These are phyloP conservation scores for Baccha elongata DNA, from an alignment of 2,888 invertebrate genomes.

Conservation along the genomic window DNA sequence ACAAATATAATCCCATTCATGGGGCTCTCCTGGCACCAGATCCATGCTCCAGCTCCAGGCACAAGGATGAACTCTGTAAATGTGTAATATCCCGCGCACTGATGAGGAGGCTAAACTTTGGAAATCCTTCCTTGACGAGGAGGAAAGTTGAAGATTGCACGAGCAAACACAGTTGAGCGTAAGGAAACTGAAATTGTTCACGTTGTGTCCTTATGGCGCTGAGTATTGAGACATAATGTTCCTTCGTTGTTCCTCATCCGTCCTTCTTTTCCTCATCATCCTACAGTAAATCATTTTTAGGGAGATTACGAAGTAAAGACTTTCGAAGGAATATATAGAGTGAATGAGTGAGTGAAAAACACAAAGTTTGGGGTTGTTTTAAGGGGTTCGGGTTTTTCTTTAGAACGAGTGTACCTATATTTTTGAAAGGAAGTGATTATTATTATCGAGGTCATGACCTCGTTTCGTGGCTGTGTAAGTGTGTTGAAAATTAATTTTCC, in stretches of 20 bases:
- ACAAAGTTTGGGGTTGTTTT: constrained; percentile 27
- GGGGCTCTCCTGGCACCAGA: not conserved
- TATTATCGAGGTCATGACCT: constrained; percentile 71
- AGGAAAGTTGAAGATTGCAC: constrained; percentile 14
- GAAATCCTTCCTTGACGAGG: constrained; percentile 29
- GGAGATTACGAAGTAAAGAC: constrained; percentile 11
- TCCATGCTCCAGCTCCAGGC: not conserved
- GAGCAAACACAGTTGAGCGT: not conserved
- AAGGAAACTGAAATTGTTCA: constrained; percentile 56
- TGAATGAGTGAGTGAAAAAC: constrained; percentile 3
- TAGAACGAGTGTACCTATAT: too few relatives aligned
- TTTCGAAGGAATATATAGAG: not conserved
- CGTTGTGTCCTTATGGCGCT: constrained; percentile 36
- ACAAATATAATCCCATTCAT: constrained; percentile 54
- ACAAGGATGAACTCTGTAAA: constrained; percentile 11
- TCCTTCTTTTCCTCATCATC: constrained; percentile 4
- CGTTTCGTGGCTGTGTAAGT: constrained; percentile 62
- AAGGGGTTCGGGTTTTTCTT: constrained; percentile 13
- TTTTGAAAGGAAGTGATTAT: constrained; percentile 67
- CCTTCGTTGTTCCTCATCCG: not conserved
- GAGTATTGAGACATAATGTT: constrained; percentile 61
- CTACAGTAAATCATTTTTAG: constrained; percentile 32
- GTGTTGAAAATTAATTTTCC: constrained; percentile 70
- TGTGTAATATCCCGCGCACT: constrained; percentile 5
- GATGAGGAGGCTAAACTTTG: constrained; percentile 35